Conservation (phyloP, 1,140 invertebrate genomes). For the Schlechtendalia chinensis region DNA sequence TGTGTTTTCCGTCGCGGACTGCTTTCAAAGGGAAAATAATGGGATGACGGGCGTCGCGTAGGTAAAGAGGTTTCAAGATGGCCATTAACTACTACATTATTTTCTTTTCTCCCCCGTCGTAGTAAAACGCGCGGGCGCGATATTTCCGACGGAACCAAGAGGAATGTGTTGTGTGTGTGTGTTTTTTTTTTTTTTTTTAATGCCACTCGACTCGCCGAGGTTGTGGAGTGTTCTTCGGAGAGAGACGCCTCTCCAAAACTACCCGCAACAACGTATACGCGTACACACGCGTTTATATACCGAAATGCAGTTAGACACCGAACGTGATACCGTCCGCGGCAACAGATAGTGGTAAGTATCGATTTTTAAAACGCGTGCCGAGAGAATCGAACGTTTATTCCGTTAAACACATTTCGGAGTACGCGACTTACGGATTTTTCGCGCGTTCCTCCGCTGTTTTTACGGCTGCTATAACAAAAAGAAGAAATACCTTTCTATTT, state of each 20-base stretch:
- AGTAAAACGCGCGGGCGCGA: not conserved
- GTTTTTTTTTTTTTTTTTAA: constrained; percentile 21
- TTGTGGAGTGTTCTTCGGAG: constrained; percentile 27
- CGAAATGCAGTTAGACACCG: not conserved
- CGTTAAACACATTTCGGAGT: too few relatives aligned
- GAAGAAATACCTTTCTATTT: too few relatives aligned
- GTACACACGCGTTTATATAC: not conserved
- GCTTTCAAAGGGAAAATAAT: constrained; percentile 22
- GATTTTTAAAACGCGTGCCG: too few relatives aligned
- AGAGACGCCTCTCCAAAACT: constrained; percentile 15
- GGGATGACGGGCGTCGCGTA: not conserved
- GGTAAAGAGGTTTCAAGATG: constrained; percentile 28
- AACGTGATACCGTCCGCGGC: not conserved
- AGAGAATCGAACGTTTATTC: too few relatives aligned
- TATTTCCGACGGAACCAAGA: not conserved
- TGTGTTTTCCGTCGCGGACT: too few relatives aligned
- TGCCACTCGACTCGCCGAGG: constrained; percentile 11
- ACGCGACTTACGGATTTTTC: too few relatives aligned
- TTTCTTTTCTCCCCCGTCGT: not conserved
- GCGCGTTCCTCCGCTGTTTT: too few relatives aligned
- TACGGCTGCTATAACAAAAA: too few relatives aligned
- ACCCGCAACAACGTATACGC: constrained; percentile 7
- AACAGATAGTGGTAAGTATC: too few relatives aligned
- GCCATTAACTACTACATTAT: constrained; percentile 38
- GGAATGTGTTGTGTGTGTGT: not conserved